A percentile compares a stretch with the other conserved stretches of the same genome.
These are phyloP conservation scores for Melanotaenia boesemani DNA, from an alignment of 2,797 vertebrate species.

Conservation along the genomic window DNA sequence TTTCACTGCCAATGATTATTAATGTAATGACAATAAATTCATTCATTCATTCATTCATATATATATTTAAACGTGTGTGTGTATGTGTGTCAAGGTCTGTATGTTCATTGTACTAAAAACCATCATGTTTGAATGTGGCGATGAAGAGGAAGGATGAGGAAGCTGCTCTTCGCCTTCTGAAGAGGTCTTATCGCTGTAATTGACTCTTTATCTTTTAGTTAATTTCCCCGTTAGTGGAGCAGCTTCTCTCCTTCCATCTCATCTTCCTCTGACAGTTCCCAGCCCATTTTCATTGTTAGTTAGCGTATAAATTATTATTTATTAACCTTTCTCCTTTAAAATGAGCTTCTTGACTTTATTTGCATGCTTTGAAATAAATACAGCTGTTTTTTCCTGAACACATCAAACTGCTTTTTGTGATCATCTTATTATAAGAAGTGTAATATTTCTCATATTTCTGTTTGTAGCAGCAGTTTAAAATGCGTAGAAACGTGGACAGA, in stretches of 20 bases:
- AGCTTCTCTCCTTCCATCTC: slow-evolving; percentile 23
- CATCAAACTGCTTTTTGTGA: slow-evolving; percentile 35
- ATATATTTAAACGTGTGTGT: too few relatives aligned
- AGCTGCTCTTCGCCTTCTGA: slow-evolving; percentile 74
- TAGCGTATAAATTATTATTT: not conserved
- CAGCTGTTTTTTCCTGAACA: slow-evolving; percentile 29
- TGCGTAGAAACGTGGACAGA: slow-evolving; percentile 63
- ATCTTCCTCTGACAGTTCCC: slow-evolving; percentile 48
- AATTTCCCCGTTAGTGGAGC: slow-evolving; percentile 64
- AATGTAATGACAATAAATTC: too few relatives aligned
- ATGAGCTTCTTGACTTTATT: slow-evolving; percentile 29
- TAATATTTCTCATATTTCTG: slow-evolving; percentile 31
- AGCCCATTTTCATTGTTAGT: slow-evolving; percentile 9
- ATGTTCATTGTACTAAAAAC: too few relatives aligned
- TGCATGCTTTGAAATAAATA: slow-evolving; percentile 26
- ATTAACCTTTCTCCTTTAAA: slow-evolving; percentile 45
- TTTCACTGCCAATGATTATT: too few relatives aligned
- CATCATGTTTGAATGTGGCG: too few relatives aligned
- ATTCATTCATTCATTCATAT: too few relatives aligned
- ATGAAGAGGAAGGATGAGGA: too few relatives aligned
- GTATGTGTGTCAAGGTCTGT: too few relatives aligned
- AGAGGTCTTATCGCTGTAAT: slow-evolving; percentile 90
- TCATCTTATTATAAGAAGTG: slow-evolving; percentile 37
- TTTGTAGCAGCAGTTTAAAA: slow-evolving; percentile 44
- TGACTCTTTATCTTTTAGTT: slow-evolving; percentile 88